phyloP scores from a whole-genome alignment of 2,888 invertebrate species.

The Diaprepes abbreviatus region DNA sequence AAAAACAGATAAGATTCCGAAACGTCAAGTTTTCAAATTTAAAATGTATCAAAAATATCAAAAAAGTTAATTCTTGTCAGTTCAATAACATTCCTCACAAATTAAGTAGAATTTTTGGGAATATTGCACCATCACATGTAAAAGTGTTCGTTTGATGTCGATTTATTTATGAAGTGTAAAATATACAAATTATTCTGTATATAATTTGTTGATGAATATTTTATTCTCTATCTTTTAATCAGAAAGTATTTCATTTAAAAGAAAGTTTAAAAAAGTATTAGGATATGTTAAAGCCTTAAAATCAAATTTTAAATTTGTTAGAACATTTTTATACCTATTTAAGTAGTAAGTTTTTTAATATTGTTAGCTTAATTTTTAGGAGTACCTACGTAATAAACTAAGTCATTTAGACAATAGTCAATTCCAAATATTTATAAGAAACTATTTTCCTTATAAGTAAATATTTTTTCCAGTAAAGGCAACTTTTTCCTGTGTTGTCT shows the following conservation, averaged over 20 bases:
- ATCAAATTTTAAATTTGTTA: constrained; percentile 3
- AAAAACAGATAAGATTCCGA: too few relatives aligned
- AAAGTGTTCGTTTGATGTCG: too few relatives aligned
- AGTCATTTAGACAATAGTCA: constrained; percentile 41
- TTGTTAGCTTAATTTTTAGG: constrained; percentile 10
- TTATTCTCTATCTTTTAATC: neutral
- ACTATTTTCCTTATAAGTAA: neutral
- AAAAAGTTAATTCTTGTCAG: too few relatives aligned
- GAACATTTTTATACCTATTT: constrained; percentile 6
- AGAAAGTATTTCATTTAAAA: neutral
- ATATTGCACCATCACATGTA: too few relatives aligned
- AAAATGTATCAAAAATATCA: too few relatives aligned
- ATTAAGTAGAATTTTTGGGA: too few relatives aligned
- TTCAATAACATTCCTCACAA: too few relatives aligned
- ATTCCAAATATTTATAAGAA: constrained; percentile 24
- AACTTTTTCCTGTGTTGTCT: neutral
- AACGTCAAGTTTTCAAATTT: too few relatives aligned
- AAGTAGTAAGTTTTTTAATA: constrained; percentile 5
- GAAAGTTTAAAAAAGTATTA: neutral
- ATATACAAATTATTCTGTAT: too few relatives aligned
- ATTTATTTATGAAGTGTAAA: too few relatives aligned
- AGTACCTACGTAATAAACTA: constrained; percentile 11
- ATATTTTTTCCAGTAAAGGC: neutral
- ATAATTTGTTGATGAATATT: too few relatives aligned
- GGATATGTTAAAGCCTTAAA: neutral